A percentile compares a stretch with the other conserved stretches of the same genome.
Evolutionary conservation across 1,140 invertebrate species (phyloP).

Genomic region (Ylistrum balloti): DNA sequence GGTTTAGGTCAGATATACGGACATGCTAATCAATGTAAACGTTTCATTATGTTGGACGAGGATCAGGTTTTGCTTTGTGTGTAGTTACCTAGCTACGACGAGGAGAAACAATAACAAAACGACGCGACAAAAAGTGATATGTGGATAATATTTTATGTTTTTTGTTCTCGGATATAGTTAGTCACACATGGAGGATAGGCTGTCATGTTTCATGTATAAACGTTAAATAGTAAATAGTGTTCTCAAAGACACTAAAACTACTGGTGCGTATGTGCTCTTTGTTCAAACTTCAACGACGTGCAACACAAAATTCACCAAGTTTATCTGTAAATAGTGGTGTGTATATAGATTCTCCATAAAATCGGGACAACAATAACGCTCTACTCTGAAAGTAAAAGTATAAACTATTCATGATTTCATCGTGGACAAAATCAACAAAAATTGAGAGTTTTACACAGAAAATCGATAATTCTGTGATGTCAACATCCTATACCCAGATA

Average conservation of each 20-base stretch:
- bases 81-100: background rate
- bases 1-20: too few relatives aligned
- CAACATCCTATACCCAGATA: background rate
- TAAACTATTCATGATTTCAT: constrained; percentile 4
- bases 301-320: background rate
- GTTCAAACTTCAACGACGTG: background rate
- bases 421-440: background rate
- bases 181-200: too few relatives aligned
- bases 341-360: constrained; percentile 8
- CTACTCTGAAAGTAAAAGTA: background rate
- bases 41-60: too few relatives aligned
- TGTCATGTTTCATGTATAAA: too few relatives aligned
- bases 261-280: background rate
- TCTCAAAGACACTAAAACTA: too few relatives aligned
- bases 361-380: background rate
- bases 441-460: background rate
- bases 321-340: background rate
- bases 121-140: too few relatives aligned
- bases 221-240: too few relatives aligned
- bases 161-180: too few relatives aligned
- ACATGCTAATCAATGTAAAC: too few relatives aligned
- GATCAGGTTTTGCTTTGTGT: background rate
- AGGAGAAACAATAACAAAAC: too few relatives aligned
- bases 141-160: too few relatives aligned
- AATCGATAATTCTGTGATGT: background rate